Percentiles rank a stretch among this genome's conserved stretches.
phyloP scores from a whole-genome alignment of 2,888 invertebrate species.

The Drosophila crucigera region DNA sequence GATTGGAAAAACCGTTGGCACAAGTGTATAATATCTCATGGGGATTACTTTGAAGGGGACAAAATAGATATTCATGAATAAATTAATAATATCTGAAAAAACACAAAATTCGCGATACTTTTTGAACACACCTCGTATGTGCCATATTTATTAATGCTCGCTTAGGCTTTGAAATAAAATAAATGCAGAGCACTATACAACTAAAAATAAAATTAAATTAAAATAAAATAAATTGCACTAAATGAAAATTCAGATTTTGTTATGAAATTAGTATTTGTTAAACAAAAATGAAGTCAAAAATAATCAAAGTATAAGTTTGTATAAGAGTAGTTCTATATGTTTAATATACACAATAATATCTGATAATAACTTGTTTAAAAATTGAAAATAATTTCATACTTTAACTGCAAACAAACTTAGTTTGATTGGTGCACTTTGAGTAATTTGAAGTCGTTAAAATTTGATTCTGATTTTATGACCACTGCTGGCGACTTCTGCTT shows the following conservation, averaged over 20 bases:
- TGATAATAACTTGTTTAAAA: not conserved
- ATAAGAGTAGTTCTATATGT: too few relatives aligned
- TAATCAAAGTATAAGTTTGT: not conserved
- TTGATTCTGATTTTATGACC: conserved; percentile 33
- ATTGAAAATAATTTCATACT: not conserved
- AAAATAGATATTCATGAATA: too few relatives aligned
- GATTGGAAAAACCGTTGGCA: too few relatives aligned
- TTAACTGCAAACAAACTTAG: not conserved
- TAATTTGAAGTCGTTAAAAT: conserved; percentile 6
- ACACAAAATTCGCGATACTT: too few relatives aligned
- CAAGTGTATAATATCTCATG: too few relatives aligned
- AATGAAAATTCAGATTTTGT: not conserved
- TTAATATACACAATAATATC: not conserved
- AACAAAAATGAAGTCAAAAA: not conserved
- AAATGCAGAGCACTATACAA: not conserved
- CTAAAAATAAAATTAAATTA: not conserved
- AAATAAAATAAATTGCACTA: too few relatives aligned
- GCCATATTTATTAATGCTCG: conserved; percentile 1
- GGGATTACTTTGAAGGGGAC: too few relatives aligned
- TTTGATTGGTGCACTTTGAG: conserved; percentile 13
- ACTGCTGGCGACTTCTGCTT: conserved; percentile 15
- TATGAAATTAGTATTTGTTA: not conserved
- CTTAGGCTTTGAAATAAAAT: not conserved
- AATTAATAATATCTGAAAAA: too few relatives aligned
- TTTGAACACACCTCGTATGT: too few relatives aligned